Percentiles rank a stretch among this genome's conserved stretches.
Evolutionary conservation across 2,113 vertebrate genomes (phyloP).

Genomic region (Caretta caretta): DNA sequence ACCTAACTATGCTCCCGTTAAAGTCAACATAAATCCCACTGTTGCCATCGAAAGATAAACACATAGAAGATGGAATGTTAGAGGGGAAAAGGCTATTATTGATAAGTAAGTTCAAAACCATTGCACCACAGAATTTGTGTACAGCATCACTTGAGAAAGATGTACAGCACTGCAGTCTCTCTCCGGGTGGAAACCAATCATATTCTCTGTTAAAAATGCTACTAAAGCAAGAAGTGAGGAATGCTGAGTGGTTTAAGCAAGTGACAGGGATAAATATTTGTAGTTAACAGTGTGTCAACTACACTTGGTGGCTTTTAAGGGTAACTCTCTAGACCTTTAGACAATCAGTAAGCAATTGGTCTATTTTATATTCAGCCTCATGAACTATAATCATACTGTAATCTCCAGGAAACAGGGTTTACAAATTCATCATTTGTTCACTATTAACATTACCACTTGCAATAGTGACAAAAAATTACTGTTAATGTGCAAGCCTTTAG

Average conservation of each 20-base stretch:
- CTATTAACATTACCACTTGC: neutral
- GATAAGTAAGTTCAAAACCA: neutral
- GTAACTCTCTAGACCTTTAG: neutral
- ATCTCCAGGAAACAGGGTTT: neutral
- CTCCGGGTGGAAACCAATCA: neutral
- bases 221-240: neutral
- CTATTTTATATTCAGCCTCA: neutral
- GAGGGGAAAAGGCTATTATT: neutral
- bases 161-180: neutral
- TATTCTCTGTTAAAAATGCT: neutral
- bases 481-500: neutral
- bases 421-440: neutral
- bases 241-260: neutral
- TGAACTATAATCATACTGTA: neutral
- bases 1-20: fast-evolving
- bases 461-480: neutral
- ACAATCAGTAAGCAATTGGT: neutral
- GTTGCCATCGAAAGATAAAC: neutral
- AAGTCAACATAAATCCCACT: neutral
- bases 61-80: fast-evolving
- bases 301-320: neutral
- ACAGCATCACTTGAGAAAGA: neutral
- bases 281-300: neutral
- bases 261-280: neutral
- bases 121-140: neutral